A percentile compares a stretch with the other conserved stretches of the same genome.
Evolutionary conservation across 2,888 invertebrate species (phyloP).

Genomic region (Metalampra italica): DNA sequence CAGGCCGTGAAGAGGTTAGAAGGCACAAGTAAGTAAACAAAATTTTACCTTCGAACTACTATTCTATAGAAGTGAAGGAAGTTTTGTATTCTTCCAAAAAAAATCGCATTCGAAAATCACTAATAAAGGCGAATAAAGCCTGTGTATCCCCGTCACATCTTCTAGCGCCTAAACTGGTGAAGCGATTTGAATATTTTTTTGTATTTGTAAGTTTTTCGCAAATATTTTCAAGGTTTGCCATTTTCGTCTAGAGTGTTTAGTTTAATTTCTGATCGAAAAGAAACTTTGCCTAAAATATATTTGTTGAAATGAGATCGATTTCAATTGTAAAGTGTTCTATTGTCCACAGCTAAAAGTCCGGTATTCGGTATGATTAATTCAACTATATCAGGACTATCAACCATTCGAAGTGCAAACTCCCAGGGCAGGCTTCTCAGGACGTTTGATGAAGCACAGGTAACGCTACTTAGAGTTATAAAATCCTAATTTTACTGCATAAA

Average conservation of each 20-base stretch:
- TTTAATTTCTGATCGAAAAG: too few relatives aligned
- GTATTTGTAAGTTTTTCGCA: too few relatives aligned
- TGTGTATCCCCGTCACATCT: too few relatives aligned
- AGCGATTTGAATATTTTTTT: too few relatives aligned
- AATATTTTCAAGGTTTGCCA: too few relatives aligned
- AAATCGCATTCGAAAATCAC: background rate
- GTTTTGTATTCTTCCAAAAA: background rate
- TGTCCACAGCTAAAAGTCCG: constrained; percentile 83
- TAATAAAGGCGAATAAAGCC: too few relatives aligned
- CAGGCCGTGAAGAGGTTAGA: constrained; percentile 83
- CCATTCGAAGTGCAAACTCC: constrained; percentile 84
- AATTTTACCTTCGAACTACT: too few relatives aligned
- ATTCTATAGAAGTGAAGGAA: background rate
- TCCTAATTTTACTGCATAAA: background rate
- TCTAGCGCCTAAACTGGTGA: too few relatives aligned
- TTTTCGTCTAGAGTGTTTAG: too few relatives aligned
- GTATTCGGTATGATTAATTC: constrained; percentile 88
- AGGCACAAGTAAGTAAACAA: constrained; percentile 74
- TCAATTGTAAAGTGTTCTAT: background rate
- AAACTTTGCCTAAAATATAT: background rate
- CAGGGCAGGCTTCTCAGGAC: constrained; percentile 78
- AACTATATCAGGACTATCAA: constrained; percentile 85
- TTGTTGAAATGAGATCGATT: background rate
- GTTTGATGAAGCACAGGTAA: constrained; percentile 79
- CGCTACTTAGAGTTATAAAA: too few relatives aligned